Evolutionary conservation across 2,113 vertebrate species (phyloP).

Genomic region (Antechinus stuartii): DNA sequence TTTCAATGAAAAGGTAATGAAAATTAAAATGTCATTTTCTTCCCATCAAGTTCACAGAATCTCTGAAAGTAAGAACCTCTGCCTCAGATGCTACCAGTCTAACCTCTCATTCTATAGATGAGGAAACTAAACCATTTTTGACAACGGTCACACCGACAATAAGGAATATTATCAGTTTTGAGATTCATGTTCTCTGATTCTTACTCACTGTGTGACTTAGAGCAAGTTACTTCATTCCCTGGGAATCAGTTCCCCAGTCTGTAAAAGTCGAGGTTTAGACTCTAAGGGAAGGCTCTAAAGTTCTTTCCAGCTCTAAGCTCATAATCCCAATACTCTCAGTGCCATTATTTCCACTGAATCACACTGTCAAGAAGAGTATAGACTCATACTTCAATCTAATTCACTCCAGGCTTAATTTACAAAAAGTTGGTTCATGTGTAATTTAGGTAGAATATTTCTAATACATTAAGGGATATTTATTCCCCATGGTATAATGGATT

Average conservation of each 20-base stretch:
- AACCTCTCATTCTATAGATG: neutral
- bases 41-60: neutral
- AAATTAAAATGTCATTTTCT: neutral
- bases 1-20: neutral
- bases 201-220: neutral
- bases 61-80: neutral
- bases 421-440: neutral
- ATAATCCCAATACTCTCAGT: neutral
- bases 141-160: neutral
- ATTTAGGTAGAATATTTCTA: neutral
- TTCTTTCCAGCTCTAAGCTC: neutral
- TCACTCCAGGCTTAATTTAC: neutral
- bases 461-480: neutral
- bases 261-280: neutral
- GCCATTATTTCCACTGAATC: neutral
- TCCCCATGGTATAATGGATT: neutral
- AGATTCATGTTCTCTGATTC: neutral
- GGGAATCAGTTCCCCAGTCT: neutral
- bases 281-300: neutral
- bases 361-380: neutral
- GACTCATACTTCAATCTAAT: neutral
- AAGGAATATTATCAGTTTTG: neutral
- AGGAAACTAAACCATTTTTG: neutral
- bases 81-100: neutral
- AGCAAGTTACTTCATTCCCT: neutral